Percentiles rank a stretch among this genome's conserved stretches.
Conservation (phyloP, 2,888 invertebrate genomes). For the Campaea margaritaria region DNA sequence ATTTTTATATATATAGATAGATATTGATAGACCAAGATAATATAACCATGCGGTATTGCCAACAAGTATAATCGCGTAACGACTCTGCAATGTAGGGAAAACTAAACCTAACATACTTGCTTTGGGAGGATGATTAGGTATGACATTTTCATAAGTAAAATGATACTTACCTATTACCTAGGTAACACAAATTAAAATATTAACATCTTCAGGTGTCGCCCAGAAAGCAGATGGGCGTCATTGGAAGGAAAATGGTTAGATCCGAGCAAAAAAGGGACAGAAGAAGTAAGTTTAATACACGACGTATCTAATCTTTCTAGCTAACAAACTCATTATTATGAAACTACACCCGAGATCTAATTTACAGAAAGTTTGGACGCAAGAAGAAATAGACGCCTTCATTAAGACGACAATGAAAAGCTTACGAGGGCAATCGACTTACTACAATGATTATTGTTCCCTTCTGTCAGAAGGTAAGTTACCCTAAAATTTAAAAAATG, state of each 20-base stretch:
- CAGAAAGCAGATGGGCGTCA: slow-evolving; percentile 71
- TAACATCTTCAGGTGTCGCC: slow-evolving; percentile 62
- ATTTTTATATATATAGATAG: no score
- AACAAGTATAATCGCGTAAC: no score
- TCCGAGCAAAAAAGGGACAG: slow-evolving; percentile 61
- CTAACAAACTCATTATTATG: no score
- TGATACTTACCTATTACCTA: no score
- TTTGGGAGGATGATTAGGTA: no score
- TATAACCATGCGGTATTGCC: no score
- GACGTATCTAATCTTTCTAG: no score
- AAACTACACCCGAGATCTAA: not conserved
- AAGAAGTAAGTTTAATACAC: slow-evolving; percentile 61
- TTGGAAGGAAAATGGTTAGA: slow-evolving; percentile 76
- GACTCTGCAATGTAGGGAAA: no score
- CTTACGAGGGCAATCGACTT: slow-evolving; percentile 77
- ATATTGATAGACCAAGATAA: no score
- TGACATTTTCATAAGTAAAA: no score
- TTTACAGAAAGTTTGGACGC: slow-evolving; percentile 70
- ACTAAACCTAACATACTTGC: no score
- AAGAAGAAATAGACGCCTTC: slow-evolving; percentile 69
- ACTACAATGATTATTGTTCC: slow-evolving; percentile 74
- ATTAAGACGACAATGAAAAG: slow-evolving; percentile 72
- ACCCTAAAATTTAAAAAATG: no score
- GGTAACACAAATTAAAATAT: not conserved
- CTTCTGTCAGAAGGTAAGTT: slow-evolving; percentile 61